A percentile compares a stretch with the other conserved stretches of the same genome.
Evolutionary conservation across 2,113 vertebrate species (phyloP).

Genomic region (Cynopterus brachyotis): DNA sequence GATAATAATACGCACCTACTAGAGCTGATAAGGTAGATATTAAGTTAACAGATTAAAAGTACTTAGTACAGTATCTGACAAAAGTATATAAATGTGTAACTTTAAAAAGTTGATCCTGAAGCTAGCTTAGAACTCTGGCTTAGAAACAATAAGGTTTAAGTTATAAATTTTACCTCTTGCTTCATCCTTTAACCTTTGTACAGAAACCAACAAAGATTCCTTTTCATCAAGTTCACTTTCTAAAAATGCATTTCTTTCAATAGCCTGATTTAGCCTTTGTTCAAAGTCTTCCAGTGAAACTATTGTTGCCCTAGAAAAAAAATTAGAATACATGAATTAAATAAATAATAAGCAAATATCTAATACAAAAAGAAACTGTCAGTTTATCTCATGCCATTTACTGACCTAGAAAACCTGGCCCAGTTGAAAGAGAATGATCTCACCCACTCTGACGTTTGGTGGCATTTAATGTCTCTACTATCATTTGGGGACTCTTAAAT

Average conservation of each 20-base stretch:
- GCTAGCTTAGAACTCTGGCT: neutral
- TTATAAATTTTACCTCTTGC: conserved; percentile 90
- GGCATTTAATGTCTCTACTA: neutral
- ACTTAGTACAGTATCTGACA: neutral
- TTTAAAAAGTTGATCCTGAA: conserved; percentile 1
- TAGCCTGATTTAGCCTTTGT: conserved; percentile 97
- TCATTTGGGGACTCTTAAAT: neutral
- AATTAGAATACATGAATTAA: conserved; percentile 47
- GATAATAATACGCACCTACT: neutral
- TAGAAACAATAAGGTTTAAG: neutral
- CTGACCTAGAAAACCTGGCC: conserved; percentile 18
- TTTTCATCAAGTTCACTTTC: conserved; percentile 99
- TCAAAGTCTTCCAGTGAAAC: conserved; percentile 99
- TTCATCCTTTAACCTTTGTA: conserved; percentile 98
- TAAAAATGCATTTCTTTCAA: conserved; percentile 98
- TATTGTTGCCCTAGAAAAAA: conserved; percentile 93
- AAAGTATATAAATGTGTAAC: neutral
- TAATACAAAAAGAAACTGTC: conserved; percentile 52
- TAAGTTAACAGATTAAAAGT: conserved; percentile 19
- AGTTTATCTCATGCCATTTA: neutral
- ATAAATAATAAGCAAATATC: conserved; percentile 28
- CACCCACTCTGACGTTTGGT: neutral
- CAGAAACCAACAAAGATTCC: conserved; percentile 95
- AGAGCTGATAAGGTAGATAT: neutral
- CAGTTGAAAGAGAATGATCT: conserved; percentile 29